Percentiles rank a stretch among this genome's conserved stretches.
Evolutionary conservation across 2,797 vertebrate species (phyloP).

Genomic region (Gambelia wislizenii): DNA sequence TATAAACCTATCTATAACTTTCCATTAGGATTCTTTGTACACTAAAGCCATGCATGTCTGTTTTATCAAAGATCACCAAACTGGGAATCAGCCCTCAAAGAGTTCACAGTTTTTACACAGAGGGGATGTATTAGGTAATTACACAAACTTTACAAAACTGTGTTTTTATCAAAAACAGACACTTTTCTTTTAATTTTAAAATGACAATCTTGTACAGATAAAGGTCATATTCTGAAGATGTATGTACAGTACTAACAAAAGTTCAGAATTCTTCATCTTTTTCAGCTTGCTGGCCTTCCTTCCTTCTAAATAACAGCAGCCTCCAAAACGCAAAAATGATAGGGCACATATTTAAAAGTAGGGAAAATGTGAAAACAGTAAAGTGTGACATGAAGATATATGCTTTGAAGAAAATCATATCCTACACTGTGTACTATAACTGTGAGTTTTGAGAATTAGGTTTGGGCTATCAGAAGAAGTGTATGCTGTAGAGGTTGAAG

Average conservation of each 20-base stretch:
- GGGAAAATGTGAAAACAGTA: background rate
- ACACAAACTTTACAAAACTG: background rate
- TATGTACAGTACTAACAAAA: background rate
- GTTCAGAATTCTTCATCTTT: background rate
- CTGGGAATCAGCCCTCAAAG: slow-evolving; percentile 30
- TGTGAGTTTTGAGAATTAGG: no score
- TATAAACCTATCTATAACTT: slow-evolving; percentile 88
- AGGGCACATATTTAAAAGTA: background rate
- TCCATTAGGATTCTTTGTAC: slow-evolving; percentile 77
- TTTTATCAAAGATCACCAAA: slow-evolving; percentile 65
- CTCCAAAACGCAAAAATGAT: background rate
- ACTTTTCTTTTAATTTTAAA: slow-evolving; percentile 43
- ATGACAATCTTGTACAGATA: slow-evolving; percentile 40
- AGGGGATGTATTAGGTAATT: slow-evolving; percentile 22
- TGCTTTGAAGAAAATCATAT: background rate
- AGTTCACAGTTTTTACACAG: slow-evolving; percentile 30
- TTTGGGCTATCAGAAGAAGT: no score
- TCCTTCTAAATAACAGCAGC: background rate
- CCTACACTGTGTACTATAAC: no score
- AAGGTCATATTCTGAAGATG: background rate
- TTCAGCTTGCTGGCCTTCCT: background rate
- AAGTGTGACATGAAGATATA: background rate
- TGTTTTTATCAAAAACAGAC: slow-evolving; percentile 5
- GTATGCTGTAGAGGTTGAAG: no score
- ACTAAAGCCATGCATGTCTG: slow-evolving; percentile 48